Evolutionary conservation across 2,888 invertebrate species (phyloP), one percentile per base, ranked within the genome.

Genomic region (Scotopteryx bipunctaria): DNA sequence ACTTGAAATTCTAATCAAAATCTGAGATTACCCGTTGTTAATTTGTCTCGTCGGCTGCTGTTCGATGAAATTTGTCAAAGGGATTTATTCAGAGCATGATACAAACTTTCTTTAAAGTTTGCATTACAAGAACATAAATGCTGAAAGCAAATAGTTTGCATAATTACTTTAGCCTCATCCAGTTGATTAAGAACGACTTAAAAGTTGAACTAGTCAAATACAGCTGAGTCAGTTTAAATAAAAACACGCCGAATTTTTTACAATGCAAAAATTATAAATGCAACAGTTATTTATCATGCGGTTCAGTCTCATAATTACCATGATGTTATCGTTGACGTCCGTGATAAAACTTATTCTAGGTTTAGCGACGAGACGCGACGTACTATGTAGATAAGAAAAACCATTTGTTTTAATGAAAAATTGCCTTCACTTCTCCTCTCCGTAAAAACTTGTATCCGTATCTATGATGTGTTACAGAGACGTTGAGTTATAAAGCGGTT

Each of bases 381-480:
- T 66, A 63, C 62, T n/a, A n/a, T n/a, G n/a, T n/a, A 71, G 77
- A 78, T 78, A 78, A 76, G 68, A 55, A 60, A 71, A 67, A 59
- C 76, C 72, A 78, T 78, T 79, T 72, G 73, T 78, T 76, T 73
- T 63, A 71, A 72, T 78, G 78, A 78, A 76, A 77, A 77, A 77
- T 77, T 66, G 67, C 65, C 59, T 66, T 63, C 66, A 61, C 64
- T 63, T 66, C 64, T 61, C 59, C 58, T 63, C 46, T 61, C 40
- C 42, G 55, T 60, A 58, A 63, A 66, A 68, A 69, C 54, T 63
- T 62, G 59, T 66, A 64, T 58, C 41, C 61, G 42, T 66, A 61
- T 61, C 57, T 66, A 66, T 63, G 66, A 67, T 59, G 63, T 62
- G 58, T 61, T 67, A 61, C 62, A 58, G 55, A 49, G 52, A 63